Base-by-base conservation (phyloP, 2,888 invertebrate genomes). In the Microctonus brassicae region DNA sequence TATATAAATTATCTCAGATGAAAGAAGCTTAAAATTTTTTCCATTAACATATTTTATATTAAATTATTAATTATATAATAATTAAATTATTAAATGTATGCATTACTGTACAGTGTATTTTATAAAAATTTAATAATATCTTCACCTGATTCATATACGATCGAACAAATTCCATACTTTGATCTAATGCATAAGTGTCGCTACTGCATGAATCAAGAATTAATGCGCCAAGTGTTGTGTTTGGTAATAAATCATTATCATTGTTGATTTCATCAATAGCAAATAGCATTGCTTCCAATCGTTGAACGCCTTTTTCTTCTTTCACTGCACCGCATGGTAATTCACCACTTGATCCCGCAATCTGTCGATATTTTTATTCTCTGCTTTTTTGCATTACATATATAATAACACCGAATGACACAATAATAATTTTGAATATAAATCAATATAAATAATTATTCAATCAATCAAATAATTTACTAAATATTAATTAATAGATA, bases 231-330 rank as follows among this genome's bases (percentile, higher is more conserved):
- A 93, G 88, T 13, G 89, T 90, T 61, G 93, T 89, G 53, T 92
- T 92, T 0, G 92, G 92, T 64, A 93, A 86, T 9, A 93, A 82
- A 65, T 88, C 86, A 4, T 86, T 80, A 79, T 91, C 89, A 10
- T 85, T 86, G 86, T 94, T 94, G 72, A 93, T 92, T 79, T 90
- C 90, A 77, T 92, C 91, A 33, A 93, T 85, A 3, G 92, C 91
- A 86, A 90, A 93, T 4, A 93, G 85, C 89, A 93, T 90, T 1
- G 93, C 93, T 80, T 94, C 93, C 72, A 94, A 86, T 4, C 92
- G 89, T 80, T 93, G 93, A 72, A 93, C 90, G 17, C 93, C 93
- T 77, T 93, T 92, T 80, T 92, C 92, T 75, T 91, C 90, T 82
- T 93, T 90, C 55, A 90, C 90, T 4, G 89, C 90, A 2, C 91